Percentiles rank a stretch among this genome's conserved stretches.
These are phyloP conservation scores for Psilopsiagon aymara DNA, from an alignment of 2,113 vertebrate species.

Conservation along the genomic window DNA sequence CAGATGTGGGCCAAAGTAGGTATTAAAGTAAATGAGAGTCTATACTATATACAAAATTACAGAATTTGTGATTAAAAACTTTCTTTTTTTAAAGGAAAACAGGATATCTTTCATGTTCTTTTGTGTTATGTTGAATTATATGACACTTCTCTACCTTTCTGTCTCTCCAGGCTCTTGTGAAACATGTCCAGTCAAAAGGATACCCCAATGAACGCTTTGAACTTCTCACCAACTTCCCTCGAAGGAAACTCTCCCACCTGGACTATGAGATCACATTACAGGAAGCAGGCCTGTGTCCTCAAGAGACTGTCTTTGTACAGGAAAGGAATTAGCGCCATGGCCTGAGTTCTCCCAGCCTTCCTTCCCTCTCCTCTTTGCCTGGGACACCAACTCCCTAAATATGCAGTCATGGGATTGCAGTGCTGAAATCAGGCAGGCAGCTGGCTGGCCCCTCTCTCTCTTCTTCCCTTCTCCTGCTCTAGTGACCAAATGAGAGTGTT, in stretches of 20 bases:
- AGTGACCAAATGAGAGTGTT: slow-evolving; percentile 71
- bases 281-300: slow-evolving; percentile 97
- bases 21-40: background rate
- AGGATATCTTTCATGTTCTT: fast-evolving
- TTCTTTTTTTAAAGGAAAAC: background rate
- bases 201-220: slow-evolving; percentile 99
- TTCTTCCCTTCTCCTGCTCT: slow-evolving; percentile 29
- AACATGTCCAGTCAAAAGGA: slow-evolving; percentile 94
- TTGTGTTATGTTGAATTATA: background rate
- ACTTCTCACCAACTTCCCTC: slow-evolving; percentile 98
- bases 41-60: background rate
- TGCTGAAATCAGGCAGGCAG: slow-evolving; percentile 67
- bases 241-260: slow-evolving; percentile 96
- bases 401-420: slow-evolving; percentile 67
- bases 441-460: slow-evolving; percentile 44
- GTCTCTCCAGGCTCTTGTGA: slow-evolving; percentile 87
- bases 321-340: slow-evolving; percentile 91
- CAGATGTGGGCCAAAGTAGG: background rate
- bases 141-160: background rate
- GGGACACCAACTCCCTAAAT: slow-evolving; percentile 62
- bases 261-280: slow-evolving; percentile 99
- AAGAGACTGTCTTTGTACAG: slow-evolving; percentile 99
- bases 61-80: background rate
- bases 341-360: slow-evolving; percentile 74
- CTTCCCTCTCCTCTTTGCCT: slow-evolving; percentile 70